Evolutionary conservation across 35 echinoderm and acorn worm genomes (phyloP).

Genomic region (Ophioderma brevispina): DNA sequence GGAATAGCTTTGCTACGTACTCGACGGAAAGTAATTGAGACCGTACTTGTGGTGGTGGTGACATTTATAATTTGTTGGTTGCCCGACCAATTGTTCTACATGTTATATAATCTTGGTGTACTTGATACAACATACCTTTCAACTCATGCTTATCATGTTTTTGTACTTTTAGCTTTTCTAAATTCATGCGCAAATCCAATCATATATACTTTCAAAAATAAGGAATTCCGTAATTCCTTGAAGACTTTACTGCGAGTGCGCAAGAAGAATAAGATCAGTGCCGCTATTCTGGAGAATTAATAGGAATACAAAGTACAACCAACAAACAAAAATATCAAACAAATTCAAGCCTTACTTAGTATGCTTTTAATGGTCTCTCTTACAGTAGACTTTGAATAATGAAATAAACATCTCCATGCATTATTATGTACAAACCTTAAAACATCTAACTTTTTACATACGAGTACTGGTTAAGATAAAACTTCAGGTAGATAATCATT

Average conservation of each 20-base stretch:
- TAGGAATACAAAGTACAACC: too few species aligned
- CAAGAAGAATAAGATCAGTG: background rate
- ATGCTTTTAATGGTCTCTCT: too few species aligned
- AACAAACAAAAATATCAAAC: too few species aligned
- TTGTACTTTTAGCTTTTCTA: slow-evolving; percentile 70
- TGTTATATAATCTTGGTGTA: slow-evolving; percentile 70
- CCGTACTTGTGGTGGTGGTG: slow-evolving; percentile 81
- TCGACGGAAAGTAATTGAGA: slow-evolving; percentile 59
- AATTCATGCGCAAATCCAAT: slow-evolving; percentile 94
- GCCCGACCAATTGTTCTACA: slow-evolving; percentile 58
- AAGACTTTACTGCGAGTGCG: background rate
- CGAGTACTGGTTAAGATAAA: too few species aligned
- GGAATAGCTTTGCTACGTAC: slow-evolving; percentile 35
- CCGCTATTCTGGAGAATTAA: background rate
- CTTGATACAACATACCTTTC: slow-evolving; percentile 44
- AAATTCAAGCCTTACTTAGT: too few species aligned
- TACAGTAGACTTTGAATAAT: too few species aligned
- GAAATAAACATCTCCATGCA: too few species aligned
- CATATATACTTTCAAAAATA: slow-evolving; percentile 80
- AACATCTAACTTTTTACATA: too few species aligned
- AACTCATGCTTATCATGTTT: slow-evolving; percentile 48
- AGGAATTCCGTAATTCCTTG: slow-evolving; percentile 67
- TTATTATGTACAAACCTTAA: too few species aligned
- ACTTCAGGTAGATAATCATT: too few species aligned
- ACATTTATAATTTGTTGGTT: slow-evolving; percentile 89